These are phyloP conservation scores for Diadema setosum DNA, from an alignment of 35 echinoderm and acorn worm genomes.

Conservation along the genomic window DNA sequence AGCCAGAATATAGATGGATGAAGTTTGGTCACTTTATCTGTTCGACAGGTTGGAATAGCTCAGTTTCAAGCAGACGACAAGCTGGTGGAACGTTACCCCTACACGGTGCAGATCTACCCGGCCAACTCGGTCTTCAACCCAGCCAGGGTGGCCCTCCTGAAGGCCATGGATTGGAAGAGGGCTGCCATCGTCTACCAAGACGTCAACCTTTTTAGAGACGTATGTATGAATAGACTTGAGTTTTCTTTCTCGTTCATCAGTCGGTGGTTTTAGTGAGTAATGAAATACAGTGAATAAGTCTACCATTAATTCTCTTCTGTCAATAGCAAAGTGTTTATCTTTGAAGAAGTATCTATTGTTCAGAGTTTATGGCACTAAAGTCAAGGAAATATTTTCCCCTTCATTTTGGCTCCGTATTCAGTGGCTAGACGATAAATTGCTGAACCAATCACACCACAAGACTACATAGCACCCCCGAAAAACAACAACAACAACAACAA, in stretches of 20 bases:
- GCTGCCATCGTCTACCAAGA: slow-evolving; percentile 48
- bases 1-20: too few relatives aligned
- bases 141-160: slow-evolving; percentile 29
- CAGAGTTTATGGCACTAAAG: too few relatives aligned
- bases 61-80: slow-evolving; percentile 21
- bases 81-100: slow-evolving; percentile 4
- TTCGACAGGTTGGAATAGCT: slow-evolving; percentile 48
- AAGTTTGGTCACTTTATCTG: not conserved
- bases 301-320: not conserved
- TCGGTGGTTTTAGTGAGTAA: not conserved
- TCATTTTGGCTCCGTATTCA: too few relatives aligned
- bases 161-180: slow-evolving; percentile 42
- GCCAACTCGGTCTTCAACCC: slow-evolving; percentile 38
- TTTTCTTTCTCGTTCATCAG: not conserved
- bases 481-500: too few relatives aligned
- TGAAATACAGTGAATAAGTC: not conserved
- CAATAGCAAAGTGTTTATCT: not conserved
- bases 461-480: too few relatives aligned
- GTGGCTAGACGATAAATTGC: too few relatives aligned
- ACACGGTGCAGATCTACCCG: slow-evolving; percentile 55
- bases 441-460: too few relatives aligned
- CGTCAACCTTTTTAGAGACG: slow-evolving; percentile 35
- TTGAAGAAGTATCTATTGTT: too few relatives aligned
- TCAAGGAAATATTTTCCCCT: too few relatives aligned
- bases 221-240: not conserved